Percentiles rank a stretch among this genome's conserved stretches.
These are phyloP conservation scores for Tragelaphus scriptus DNA, from an alignment of 2,113 vertebrate genomes.

Conservation along the genomic window DNA sequence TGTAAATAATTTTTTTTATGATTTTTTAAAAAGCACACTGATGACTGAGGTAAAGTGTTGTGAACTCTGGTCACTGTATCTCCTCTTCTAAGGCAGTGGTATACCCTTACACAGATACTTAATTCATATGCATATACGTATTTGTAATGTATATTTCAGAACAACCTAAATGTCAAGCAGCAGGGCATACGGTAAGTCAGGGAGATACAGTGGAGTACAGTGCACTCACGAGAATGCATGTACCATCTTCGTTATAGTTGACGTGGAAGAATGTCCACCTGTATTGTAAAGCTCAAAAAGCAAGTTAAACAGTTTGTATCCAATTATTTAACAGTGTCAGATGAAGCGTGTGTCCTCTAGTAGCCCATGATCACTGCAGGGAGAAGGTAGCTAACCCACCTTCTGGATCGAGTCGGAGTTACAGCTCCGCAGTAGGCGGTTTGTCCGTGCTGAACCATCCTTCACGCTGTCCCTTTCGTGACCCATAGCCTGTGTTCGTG, in stretches of 20 bases:
- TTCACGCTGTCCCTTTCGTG: neutral
- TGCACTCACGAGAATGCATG: neutral
- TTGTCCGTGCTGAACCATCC: neutral
- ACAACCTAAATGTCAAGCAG: neutral
- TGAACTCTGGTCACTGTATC: neutral
- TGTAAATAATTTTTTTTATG: neutral
- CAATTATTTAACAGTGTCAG: neutral
- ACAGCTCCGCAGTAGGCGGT: no score
- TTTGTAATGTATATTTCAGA: neutral
- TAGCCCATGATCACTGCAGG: neutral
- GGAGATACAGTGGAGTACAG: fast-evolving
- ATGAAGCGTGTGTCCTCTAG: neutral
- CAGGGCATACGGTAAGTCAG: neutral
- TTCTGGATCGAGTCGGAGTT: neutral
- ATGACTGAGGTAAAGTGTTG: neutral
- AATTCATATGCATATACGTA: neutral
- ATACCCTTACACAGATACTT: neutral
- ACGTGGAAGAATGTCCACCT: neutral
- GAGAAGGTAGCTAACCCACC: neutral
- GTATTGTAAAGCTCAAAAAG: neutral
- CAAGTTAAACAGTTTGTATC: neutral
- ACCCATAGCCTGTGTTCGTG: neutral
- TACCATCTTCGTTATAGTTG: neutral
- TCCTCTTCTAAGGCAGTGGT: neutral
- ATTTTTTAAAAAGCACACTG: neutral